Evolutionary conservation across 2,888 invertebrate genomes (phyloP).

Genomic region (Caenorhabditis sp.): DNA sequence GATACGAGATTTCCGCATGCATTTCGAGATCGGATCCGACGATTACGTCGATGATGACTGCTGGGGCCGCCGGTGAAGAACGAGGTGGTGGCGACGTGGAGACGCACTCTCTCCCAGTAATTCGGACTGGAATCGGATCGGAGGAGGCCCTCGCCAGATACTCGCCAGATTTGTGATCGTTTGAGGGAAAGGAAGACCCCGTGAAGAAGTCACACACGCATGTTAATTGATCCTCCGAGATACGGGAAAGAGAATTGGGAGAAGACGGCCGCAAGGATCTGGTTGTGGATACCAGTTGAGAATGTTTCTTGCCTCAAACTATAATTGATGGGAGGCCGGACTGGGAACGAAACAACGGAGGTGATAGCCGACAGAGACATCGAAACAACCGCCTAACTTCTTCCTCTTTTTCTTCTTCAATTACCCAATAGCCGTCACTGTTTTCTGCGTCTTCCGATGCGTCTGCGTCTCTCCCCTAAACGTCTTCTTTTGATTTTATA

Average conservation of each 20-base stretch:
- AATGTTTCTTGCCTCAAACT: constrained; percentile 1
- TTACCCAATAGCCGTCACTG: constrained; percentile 7
- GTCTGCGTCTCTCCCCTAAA: constrained; percentile 6
- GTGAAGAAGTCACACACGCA: neutral
- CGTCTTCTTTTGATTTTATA: constrained; percentile 5
- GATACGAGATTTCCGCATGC: constrained; percentile 20
- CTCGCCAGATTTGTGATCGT: constrained; percentile 6
- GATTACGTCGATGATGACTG: constrained; percentile 22
- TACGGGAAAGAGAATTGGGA: neutral
- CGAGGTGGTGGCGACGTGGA: neutral
- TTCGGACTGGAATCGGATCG: constrained; percentile 26
- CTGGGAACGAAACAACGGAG: too few relatives aligned
- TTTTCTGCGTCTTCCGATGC: constrained; percentile 17
- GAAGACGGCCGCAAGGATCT: neutral
- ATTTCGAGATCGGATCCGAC: constrained; percentile 28
- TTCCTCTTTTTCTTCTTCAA: neutral
- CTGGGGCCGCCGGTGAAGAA: too few relatives aligned
- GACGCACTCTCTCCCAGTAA: constrained; percentile 10
- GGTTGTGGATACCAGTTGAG: constrained; percentile 4
- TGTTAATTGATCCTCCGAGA: constrained; percentile 15
- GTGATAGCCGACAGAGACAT: neutral
- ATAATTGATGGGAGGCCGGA: too few relatives aligned
- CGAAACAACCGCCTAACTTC: neutral
- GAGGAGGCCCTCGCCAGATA: too few relatives aligned
- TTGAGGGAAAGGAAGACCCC: neutral